These are phyloP conservation scores for Sardinella longiceps DNA, from an alignment of 2,797 vertebrate genomes.

Conservation along the genomic window DNA sequence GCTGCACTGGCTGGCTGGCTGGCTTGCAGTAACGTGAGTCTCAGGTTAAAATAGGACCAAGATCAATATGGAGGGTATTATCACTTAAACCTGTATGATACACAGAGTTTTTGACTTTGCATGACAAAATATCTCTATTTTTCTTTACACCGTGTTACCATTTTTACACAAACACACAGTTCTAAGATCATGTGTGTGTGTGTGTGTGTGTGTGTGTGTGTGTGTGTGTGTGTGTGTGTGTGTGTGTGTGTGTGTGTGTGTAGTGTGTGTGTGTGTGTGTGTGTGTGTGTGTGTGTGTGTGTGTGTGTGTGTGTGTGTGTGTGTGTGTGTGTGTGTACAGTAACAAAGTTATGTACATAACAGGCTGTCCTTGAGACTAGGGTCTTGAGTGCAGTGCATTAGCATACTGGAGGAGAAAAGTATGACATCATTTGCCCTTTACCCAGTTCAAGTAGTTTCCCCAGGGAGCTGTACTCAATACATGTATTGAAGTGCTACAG, in stretches of 20 bases:
- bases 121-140: not conserved
- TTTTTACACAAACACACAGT: not conserved
- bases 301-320: not conserved
- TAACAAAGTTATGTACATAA: not conserved
- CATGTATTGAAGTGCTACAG: not conserved
- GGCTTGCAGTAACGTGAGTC: constrained; percentile 14
- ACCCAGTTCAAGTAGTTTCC: not conserved
- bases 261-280: not conserved
- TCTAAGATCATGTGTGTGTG: not conserved
- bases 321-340: not conserved
- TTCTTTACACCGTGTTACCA: not conserved
- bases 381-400: not conserved
- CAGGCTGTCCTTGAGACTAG: not conserved
- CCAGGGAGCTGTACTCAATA: not conserved
- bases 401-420: not conserved
- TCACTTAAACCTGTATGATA: not conserved
- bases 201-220: not conserved
- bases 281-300: not conserved
- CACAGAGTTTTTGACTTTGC: not conserved
- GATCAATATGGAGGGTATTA: not conserved
- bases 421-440: constrained; percentile 13
- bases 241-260: not conserved
- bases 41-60: constrained; percentile 7
- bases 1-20: no score
- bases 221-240: not conserved